Evolutionary conservation across 2,888 invertebrate genomes (phyloP).

Genomic region (Chrysotoxum bicinctum): DNA sequence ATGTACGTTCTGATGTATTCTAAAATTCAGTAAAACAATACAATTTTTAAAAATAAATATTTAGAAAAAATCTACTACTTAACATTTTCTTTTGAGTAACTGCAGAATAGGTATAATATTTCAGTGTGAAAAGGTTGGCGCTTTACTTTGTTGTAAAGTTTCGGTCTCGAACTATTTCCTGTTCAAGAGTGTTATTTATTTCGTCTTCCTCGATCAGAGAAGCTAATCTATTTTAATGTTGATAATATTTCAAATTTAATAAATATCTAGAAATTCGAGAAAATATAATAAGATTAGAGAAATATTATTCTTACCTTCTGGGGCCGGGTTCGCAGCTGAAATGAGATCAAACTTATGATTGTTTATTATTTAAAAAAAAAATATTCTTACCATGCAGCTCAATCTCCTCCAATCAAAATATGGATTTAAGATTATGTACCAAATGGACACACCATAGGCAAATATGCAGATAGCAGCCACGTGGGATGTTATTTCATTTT

Average conservation of each 20-base stretch:
- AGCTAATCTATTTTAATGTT: background rate
- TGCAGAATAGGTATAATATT: too few species aligned
- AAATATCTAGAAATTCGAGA: background rate
- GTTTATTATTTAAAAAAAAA: background rate
- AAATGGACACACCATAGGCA: background rate
- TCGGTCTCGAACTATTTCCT: background rate
- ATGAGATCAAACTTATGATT: background rate
- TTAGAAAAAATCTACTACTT: too few species aligned
- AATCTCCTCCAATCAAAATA: slow-evolving; percentile 13
- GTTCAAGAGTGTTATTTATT: background rate
- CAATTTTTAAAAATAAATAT: too few species aligned
- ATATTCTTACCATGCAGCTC: background rate
- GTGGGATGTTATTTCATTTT: background rate
- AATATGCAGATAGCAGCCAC: background rate
- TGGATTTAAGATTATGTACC: slow-evolving; percentile 5
- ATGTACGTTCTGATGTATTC: too few species aligned
- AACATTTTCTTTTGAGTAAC: too few species aligned
- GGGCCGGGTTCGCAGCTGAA: background rate
- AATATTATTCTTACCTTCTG: background rate
- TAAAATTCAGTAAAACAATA: too few species aligned
- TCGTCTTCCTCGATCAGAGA: background rate
- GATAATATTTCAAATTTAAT: background rate
- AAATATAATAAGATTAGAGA: background rate
- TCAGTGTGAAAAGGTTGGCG: too few species aligned
- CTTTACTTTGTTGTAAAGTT: background rate